Base-by-base conservation (phyloP, 2,797 vertebrate genomes). In the Cossypha caffra region DNA sequence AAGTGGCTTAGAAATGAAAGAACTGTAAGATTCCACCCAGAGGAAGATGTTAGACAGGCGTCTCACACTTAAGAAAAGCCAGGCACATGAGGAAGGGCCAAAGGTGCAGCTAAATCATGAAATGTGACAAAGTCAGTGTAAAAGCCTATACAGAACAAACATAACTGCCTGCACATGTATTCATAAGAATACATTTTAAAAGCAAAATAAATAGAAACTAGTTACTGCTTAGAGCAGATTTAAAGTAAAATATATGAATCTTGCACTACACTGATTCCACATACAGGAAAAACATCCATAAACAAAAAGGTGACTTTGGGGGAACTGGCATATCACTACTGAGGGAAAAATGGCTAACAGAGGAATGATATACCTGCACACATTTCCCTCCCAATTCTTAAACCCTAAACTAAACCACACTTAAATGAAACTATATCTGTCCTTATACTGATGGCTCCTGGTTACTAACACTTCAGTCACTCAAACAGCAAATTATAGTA, bases 241-340 rank as follows among this genome's bases (percentile, higher is more conserved):
- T 16, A 40, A 88, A 90, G 55, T 10, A 68, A 78, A 89, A 18
- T 18, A 31, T 3, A 45, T 3, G 16, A 75, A 52, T 68, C 62
- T 68, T 57, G 16, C 37, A n/a, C 38, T 52, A 83, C 45, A 45
- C 4, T 52, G 31, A 67, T 14, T 28, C 29, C 20, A 80, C 16
- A 48, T 37, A 48, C 3, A 74, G 48, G 23, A 76, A 69, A 71
- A 86, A 23, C 19, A 45, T 0, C 31, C 40, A 43, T 29, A 37
- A 82, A 59, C 8, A 69, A 59, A 69, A 73, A 17, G 3, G 31
- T 63, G 24, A 57, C 64, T 57, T 21, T 57, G 29, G 31, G 25
- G 40, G 15, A 85, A 62, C 1, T 4, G 0, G 38, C 33, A 14
- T 5, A 62, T 50, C 29, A 63, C 25, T 88, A 13, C 0, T 50